Evolutionary conservation across 2,797 vertebrate species (phyloP), one percentile per base, ranked within the genome.

Genomic region (Loriculus beryllinus): DNA sequence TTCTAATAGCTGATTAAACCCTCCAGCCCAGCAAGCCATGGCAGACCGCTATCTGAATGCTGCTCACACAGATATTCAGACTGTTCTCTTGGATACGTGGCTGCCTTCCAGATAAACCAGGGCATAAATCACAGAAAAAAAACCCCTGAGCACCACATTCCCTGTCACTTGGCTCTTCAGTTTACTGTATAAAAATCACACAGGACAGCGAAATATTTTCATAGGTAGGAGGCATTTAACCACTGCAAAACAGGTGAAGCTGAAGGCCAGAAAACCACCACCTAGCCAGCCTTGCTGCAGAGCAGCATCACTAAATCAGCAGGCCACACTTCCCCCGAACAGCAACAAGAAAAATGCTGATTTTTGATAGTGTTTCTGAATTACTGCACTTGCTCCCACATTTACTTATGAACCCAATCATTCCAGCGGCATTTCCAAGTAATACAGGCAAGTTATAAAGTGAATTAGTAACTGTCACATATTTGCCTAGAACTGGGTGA

Each of bases 141-240:
- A 39, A 39, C 37, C 43, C 21, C 43, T 22, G 57, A 93, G 82
- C 43, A 67, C n/a, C 49, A 43, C 69, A 62, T 43, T 63, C 85
- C 29, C 72, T 48, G 21, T 43, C 7, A 3, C 71, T 80, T 82
- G n/a, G 37, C 37, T 92, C 82, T 79, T 82, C 67, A 56, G 47
- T 75, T 59, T 43, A 57, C 74, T 88, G 40, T 69, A 59, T 25
- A 92, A 89, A 90, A 90, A 76, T 17, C 74, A 86, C 48, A 84
- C 15, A 76, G 51, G 74, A 78, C 56, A 80, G 83, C 79, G 86
- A 95, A 70, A 92, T 95, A 86, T 87, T 87, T 93, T 87, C 51
- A 21, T 18, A 74, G 57, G 82, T 88, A 92, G 79, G 59, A 93
- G 83, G 62, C 65, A 79, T 88, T 92, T 87, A 90, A 51, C 54